Base-by-base conservation (phyloP, 1,140 invertebrate species). In the Drosophila sulfurigaster region DNA sequence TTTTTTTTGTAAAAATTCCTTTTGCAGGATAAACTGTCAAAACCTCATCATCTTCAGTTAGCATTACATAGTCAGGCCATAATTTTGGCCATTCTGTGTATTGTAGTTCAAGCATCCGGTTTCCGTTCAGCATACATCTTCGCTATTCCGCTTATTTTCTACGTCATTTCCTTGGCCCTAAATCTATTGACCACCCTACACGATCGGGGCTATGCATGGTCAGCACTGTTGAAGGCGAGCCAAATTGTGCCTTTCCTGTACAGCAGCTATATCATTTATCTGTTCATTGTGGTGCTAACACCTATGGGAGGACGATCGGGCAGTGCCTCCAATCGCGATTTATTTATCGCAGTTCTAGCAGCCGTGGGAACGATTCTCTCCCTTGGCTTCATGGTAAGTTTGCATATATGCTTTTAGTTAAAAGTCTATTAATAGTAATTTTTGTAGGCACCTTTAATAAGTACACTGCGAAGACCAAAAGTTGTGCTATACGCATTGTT, bases 301-400 rank as follows among this genome's bases (percentile, higher is more conserved):
- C 95, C 95, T 6, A 94, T 96, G 58, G 94, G 94, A 89, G 95
- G 95, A 15, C 87, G 96, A 16, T 91, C 94, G 4, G 95, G 95
- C n/a, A 93, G 93, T 30, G 82, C 92, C 15, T 90, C 93, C 4
- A 94, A 94, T 88, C 94, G 95, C 2, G 96, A 96, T 83, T 54
- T 95, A 3, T 77, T 95, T 32, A 92, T 94, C 51, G 93, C 92
- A 13, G 43, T 91, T 0, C 32, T 94, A 2, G 92, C 92, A 93
- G 94, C 63, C 74, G 93, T 67, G 76, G 95, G 80, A 8, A 73
- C 76, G 1, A 56, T 91, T 13, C 73, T 92, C 7, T 71, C 86
- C 0, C 30, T 88, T 49, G 86, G 91, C 1, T 92, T 78, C 69
- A 58, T 89, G 70, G 91, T 91, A 75, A 67, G 74, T 0, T 25